These are phyloP conservation scores for Empidonax traillii DNA, from an alignment of 2,113 vertebrate species.

Conservation along the genomic window DNA sequence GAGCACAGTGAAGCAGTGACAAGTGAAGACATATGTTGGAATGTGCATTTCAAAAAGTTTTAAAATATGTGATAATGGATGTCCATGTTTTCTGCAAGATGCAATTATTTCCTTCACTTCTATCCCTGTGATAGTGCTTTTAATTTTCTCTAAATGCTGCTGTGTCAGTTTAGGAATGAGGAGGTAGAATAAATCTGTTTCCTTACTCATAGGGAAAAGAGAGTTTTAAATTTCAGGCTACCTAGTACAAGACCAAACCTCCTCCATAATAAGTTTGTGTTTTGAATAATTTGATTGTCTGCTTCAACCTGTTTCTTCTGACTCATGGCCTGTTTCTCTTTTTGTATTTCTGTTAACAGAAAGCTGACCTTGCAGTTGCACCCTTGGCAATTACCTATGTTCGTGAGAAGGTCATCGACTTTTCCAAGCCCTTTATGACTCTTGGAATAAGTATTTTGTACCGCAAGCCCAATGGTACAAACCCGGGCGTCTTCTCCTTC, in stretches of 20 bases:
- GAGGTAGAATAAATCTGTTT: slow-evolving; percentile 18
- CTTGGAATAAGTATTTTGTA: slow-evolving; percentile 99
- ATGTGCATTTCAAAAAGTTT: neutral
- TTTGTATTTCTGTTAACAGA: slow-evolving; percentile 87
- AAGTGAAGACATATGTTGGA: neutral
- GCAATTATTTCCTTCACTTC: neutral
- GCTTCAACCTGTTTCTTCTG: slow-evolving; percentile 61
- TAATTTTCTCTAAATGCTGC: neutral
- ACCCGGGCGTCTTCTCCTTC: slow-evolving; percentile 99
- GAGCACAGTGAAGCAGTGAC: neutral
- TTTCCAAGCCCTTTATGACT: slow-evolving; percentile 99
- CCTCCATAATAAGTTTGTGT: slow-evolving; percentile 69
- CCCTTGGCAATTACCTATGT: slow-evolving; percentile 97
- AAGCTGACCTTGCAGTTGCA: slow-evolving; percentile 98
- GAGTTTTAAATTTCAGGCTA: slow-evolving; percentile 69
- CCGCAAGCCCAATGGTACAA: slow-evolving; percentile 99
- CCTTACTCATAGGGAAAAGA: neutral
- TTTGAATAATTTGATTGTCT: slow-evolving; percentile 79
- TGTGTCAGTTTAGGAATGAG: neutral
- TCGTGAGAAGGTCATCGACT: slow-evolving; percentile 99
- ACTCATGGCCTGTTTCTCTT: slow-evolving; percentile 72
- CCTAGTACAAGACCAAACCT: slow-evolving; percentile 57
- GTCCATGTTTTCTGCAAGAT: neutral
- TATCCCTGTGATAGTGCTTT: neutral
- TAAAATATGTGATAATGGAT: neutral